Evolutionary conservation across 1,140 invertebrate species (phyloP), one percentile per base, ranked within the genome.

Genomic region (Stegodyphus mimosarum): DNA sequence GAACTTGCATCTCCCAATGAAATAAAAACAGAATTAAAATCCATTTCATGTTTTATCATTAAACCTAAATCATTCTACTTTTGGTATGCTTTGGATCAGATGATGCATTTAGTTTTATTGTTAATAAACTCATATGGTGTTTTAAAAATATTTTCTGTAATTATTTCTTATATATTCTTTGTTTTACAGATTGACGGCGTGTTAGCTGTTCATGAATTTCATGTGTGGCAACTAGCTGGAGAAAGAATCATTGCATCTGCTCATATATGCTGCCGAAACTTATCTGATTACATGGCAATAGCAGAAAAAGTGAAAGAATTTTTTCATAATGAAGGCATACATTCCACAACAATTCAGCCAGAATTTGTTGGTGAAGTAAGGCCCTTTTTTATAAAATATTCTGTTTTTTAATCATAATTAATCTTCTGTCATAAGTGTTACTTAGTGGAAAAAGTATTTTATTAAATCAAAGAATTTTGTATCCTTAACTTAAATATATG

Each of bases 241-340:
- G 91, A 92, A 77, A 88, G 91, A 67, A 92, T 93, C 48, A 92
- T 93, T 75, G 92, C 92, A 0, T 92, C 93, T 4, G 91, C 92
- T 13, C 93, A 93, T 88, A 91, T 93, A 49, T 89, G 90, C 18
- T 92, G 92, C 88, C 89, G 89, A 48, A 91, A 92, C 87, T 88
- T 92, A 17, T 79, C 89, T 15, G 90, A 93, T 66, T 93, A 93
- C 87, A 91, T 93, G 90, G 78, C 88, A 17, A 90, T 93, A 49
- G 92, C 92, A 9, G 96, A 97, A 90, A 96, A 96, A 91, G 96
- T 98, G 0, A 98, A 98, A 90, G 95, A 97, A 90, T 89, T 93
- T 71, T 93, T 93, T 88, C 92, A 93, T 87, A 90, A 92, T 83
- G 90, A 91, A 87, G 92, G 92, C 2, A 93, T 93, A 83, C 92